phyloP scores from a whole-genome alignment of 2,797 vertebrate genomes.

The Sus cebifrons region DNA sequence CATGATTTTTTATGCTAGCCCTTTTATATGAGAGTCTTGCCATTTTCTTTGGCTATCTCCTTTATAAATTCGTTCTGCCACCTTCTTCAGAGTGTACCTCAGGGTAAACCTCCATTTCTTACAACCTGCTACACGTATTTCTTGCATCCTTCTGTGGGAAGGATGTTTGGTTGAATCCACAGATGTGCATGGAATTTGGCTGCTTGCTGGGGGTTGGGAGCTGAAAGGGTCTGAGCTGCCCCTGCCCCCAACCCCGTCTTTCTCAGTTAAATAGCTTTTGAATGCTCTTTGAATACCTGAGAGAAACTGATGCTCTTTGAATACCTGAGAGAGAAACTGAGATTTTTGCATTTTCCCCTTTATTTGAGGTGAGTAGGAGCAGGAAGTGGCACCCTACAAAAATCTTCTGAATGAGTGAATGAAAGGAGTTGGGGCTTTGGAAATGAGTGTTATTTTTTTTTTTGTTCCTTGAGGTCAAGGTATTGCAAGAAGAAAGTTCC shows the following conservation, averaged over 20 bases:
- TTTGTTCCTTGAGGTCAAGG: conserved; percentile 1
- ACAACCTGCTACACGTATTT: background rate
- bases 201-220: background rate
- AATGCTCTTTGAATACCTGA: too few species aligned
- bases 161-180: background rate
- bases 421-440: background rate
- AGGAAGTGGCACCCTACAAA: too few species aligned
- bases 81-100: too few species aligned
- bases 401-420: background rate
- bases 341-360: background rate
- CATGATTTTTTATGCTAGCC: too few species aligned
- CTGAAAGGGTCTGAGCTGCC: background rate
- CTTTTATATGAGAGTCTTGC: too few species aligned
- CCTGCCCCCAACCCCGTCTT: background rate
- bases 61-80: too few species aligned
- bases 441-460: background rate
- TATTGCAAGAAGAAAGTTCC: conserved; percentile 1
- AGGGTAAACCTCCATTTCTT: too few species aligned
- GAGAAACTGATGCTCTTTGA: background rate
- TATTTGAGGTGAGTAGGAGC: background rate
- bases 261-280: background rate
- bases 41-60: too few species aligned
- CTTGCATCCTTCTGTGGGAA: background rate
- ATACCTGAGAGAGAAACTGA: background rate
- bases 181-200: rapidly evolving